Percentiles rank a stretch among this genome's conserved stretches.
Evolutionary conservation across 2,113 vertebrate species (phyloP).

Genomic region (Gymnocephalus cernua): DNA sequence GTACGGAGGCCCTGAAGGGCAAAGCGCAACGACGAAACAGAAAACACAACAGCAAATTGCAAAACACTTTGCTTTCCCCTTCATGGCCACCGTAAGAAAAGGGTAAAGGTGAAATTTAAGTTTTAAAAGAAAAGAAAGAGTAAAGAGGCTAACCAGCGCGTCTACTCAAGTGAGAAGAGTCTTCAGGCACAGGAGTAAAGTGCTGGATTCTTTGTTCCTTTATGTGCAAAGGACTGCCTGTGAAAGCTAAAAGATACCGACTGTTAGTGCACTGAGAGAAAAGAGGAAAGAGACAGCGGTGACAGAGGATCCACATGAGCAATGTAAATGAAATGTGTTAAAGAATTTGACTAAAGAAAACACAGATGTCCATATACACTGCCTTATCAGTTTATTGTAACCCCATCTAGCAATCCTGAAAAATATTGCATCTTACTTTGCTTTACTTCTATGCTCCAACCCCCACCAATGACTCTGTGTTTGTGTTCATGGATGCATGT

Average conservation of each 20-base stretch:
- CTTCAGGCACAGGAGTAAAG: conserved; percentile 85
- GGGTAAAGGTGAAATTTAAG: conserved; percentile 15
- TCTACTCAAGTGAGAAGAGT: conserved; percentile 90
- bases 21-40: background rate
- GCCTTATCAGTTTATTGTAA: background rate
- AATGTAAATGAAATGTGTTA: background rate
- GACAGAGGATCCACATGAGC: conserved; percentile 25
- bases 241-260: conserved; percentile 85
- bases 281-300: conserved; percentile 25
- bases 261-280: conserved; percentile 55
- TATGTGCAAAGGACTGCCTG: conserved; percentile 86
- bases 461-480: conserved; percentile 2
- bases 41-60: background rate
- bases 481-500: conserved; percentile 26
- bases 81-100: background rate
- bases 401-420: background rate
- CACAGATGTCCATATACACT: background rate
- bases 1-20: background rate
- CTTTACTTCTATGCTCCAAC: background rate
- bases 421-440: background rate
- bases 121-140: conserved; percentile 48
- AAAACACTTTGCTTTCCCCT: background rate
- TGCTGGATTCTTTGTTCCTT: conserved; percentile 87
- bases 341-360: background rate
- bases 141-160: conserved; percentile 87